Evolutionary conservation across 53 echinoderm and acorn worm genomes (phyloP), one percentile per base, ranked within the genome.

Genomic region (Actinopyga echinites): DNA sequence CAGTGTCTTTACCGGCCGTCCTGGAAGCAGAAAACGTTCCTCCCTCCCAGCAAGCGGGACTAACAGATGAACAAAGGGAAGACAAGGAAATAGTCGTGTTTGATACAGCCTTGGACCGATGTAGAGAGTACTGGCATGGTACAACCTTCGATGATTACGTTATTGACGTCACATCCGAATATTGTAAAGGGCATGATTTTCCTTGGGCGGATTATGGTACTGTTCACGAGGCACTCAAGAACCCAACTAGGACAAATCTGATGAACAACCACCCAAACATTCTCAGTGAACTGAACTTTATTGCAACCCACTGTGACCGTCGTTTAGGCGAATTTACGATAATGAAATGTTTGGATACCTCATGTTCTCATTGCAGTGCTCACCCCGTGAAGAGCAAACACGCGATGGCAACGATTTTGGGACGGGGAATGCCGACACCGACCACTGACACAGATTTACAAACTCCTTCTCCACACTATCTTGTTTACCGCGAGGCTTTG

Each of bases 21-120:
- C 63, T 89, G 58, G 69, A 79, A 8, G 85, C 85, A 33, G 85
- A 84, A 77, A 64, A 12, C 64, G n/a, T n/a, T 23, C 55, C 55
- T 19, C 55, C 55, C 55, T 54, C 55, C 19, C 55, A 54, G 55
- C 55, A 54, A 54, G 55, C 55, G 55, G 55, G 55, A 54, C 55
- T 54, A 10, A 12, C 55, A 1, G 62, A 62, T 21, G 62, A 62
- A 23, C 1, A 60, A n/a, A 60, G 22, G 62, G 62, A 62, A 9
- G 62, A 30, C 1, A 62, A 62, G 62, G 62, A 62, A 62, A 20
- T 25, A 0, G 5, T 62, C 26, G 28, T 62, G 1, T 25, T 62
- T 5, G 62, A 62, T 1, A 62, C 62, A 2, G 62, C 28, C 0
- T 21, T 25, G 62, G 62, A 25, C 62, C 62, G 62, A 62, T 62